Conservation (phyloP, 2,888 invertebrate species). For the Agrypnus murinus region DNA sequence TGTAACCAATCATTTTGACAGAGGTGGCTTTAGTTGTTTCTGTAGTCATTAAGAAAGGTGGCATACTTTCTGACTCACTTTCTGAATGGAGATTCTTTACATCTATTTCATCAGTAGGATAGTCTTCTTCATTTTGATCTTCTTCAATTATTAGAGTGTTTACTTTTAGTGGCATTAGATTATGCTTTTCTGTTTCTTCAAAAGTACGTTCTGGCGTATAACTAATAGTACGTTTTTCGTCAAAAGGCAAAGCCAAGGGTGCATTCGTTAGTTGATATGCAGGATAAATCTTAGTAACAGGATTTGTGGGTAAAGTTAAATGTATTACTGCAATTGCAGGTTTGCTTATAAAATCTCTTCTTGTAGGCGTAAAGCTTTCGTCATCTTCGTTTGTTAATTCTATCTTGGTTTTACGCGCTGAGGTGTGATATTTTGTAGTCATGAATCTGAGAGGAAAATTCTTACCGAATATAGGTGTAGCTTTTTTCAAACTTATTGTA, state of each 20-base stretch:
- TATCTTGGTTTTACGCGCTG: not conserved
- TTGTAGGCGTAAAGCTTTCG: not conserved
- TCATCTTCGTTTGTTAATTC: not conserved
- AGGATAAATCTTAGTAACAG: not conserved
- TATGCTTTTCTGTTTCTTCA: too few relatives aligned
- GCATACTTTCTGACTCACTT: not conserved
- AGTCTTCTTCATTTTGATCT: constrained; percentile 8
- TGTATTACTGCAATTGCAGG: not conserved
- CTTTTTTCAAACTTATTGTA: not conserved
- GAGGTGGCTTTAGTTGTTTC: too few relatives aligned
- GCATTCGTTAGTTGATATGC: constrained; percentile 17
- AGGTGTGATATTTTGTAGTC: not conserved
- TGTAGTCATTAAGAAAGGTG: too few relatives aligned
- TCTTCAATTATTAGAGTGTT: constrained; percentile 16
- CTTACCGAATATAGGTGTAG: not conserved
- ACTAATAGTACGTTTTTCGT: not conserved
- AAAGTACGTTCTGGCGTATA: not conserved
- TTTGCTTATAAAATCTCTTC: not conserved
- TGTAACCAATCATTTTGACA: too few relatives aligned
- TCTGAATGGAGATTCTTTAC: not conserved
- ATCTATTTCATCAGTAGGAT: constrained; percentile 1
- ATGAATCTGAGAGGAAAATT: not conserved
- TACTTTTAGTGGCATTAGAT: too few relatives aligned
- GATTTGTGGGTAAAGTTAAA: not conserved
- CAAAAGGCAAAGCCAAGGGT: constrained; percentile 11